Conservation (phyloP, 2,797 vertebrate species). For the Hyperoplus lanceolatus region DNA sequence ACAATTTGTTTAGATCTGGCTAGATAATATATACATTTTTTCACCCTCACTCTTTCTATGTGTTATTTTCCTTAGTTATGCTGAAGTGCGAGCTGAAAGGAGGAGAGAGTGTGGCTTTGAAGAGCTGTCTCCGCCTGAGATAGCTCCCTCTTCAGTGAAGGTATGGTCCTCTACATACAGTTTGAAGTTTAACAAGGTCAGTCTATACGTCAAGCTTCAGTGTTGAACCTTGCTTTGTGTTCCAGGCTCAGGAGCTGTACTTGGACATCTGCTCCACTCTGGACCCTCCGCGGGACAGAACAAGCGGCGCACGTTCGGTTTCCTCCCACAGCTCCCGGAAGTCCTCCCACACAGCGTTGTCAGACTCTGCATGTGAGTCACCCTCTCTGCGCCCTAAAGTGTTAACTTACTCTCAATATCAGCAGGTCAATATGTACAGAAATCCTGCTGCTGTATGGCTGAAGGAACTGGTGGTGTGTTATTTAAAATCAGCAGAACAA, state of each 20-base stretch:
- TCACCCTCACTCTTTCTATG: constrained; percentile 2
- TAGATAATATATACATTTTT: background rate
- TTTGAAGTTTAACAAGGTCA: background rate
- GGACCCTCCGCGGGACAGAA: constrained; percentile 76
- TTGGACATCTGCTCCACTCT: constrained; percentile 82
- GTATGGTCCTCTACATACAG: constrained; percentile 47
- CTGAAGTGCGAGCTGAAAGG: constrained; percentile 86
- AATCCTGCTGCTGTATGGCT: constrained; percentile 19
- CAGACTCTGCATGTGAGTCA: constrained; percentile 89
- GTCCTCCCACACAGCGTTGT: constrained; percentile 84
- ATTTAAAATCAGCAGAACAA: constrained; percentile 4
- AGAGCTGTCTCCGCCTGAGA: constrained; percentile 82
- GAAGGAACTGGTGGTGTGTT: constrained; percentile 6
- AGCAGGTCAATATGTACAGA: constrained; percentile 45
- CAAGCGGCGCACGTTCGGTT: constrained; percentile 82
- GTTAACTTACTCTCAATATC: constrained; percentile 45
- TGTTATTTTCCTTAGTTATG: constrained; percentile 81
- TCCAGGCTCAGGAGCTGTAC: constrained; percentile 87
- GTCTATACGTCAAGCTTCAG: background rate
- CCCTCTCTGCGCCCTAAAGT: constrained; percentile 49
- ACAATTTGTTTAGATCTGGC: background rate
- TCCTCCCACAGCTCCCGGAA: constrained; percentile 87
- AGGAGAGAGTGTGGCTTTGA: constrained; percentile 86
- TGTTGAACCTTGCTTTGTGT: constrained; percentile 38
- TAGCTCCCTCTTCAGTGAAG: constrained; percentile 83